These are phyloP conservation scores for Pogonophryne albipinna DNA, from an alignment of 2,797 vertebrate species.

Conservation along the genomic window DNA sequence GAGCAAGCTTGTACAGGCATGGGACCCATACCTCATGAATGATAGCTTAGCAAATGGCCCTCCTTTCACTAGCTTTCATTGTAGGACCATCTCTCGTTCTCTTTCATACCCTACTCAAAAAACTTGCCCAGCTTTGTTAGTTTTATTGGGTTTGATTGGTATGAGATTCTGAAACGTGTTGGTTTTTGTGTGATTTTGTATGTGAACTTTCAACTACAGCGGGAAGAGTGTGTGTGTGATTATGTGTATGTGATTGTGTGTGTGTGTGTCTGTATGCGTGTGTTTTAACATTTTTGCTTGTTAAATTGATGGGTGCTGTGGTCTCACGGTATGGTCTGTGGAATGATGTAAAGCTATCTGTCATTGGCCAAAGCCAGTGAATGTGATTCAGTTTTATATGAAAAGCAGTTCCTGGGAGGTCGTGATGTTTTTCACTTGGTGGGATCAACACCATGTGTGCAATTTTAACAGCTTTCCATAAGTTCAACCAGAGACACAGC, in stretches of 20 bases:
- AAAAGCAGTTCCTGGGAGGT: conserved; percentile 82
- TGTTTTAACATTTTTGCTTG: conserved; percentile 74
- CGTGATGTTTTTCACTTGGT: conserved; percentile 64
- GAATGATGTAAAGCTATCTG: conserved; percentile 82
- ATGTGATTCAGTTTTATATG: conserved; percentile 78
- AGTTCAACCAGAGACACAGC: conserved; percentile 48
- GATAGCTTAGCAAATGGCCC: conserved; percentile 88
- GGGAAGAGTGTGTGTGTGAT: conserved; percentile 42
- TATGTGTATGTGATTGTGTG: conserved; percentile 23
- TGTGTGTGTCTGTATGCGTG: conserved; percentile 32
- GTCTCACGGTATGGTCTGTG: conserved; percentile 78
- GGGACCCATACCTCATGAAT: conserved; percentile 88
- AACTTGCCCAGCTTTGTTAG: conserved; percentile 80
- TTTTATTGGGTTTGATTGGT: conserved; percentile 85
- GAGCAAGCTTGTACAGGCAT: conserved; percentile 90
- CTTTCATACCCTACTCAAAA: conserved; percentile 83
- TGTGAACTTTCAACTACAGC: conserved; percentile 63
- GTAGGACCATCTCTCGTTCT: conserved; percentile 78
- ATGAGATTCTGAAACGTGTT: conserved; percentile 82
- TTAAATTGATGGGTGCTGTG: conserved; percentile 76
- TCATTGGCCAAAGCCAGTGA: conserved; percentile 72
- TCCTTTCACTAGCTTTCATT: conserved; percentile 85
- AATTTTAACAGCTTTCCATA: conserved; percentile 71
- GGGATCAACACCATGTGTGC: conserved; percentile 77
- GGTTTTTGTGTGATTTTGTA: conserved; percentile 79